These are phyloP conservation scores for Camponotus pennsylvanicus DNA, from an alignment of 1,140 invertebrate genomes.

Conservation along the genomic window DNA sequence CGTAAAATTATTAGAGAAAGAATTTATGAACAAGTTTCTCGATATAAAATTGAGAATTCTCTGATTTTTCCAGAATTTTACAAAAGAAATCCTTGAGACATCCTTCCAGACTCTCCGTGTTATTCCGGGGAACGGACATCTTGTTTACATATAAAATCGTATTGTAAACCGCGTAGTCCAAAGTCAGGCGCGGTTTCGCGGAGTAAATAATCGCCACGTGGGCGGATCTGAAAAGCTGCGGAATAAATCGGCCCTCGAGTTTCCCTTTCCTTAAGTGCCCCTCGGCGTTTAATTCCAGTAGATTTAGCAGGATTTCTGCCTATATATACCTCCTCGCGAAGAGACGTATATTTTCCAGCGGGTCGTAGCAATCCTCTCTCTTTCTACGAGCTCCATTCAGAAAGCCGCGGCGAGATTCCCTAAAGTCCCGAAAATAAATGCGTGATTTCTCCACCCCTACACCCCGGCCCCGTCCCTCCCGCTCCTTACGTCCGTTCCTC, in stretches of 20 bases:
- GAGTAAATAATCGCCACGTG: constrained; percentile 40
- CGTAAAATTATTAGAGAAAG: too few relatives aligned
- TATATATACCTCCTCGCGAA: constrained; percentile 45
- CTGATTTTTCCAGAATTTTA: too few relatives aligned
- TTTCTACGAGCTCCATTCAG: constrained; percentile 60
- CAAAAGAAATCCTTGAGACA: too few relatives aligned
- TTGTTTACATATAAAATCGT: constrained; percentile 1
- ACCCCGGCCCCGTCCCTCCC: background rate
- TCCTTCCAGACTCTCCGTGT: too few relatives aligned
- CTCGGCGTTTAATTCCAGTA: constrained; percentile 73
- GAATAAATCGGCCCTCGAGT: constrained; percentile 60
- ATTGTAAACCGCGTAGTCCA: background rate
- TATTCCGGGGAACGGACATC: too few relatives aligned
- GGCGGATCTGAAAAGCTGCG: constrained; percentile 19
- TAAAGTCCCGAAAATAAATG: constrained; percentile 71
- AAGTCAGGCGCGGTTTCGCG: background rate
- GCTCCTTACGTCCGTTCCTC: constrained; percentile 22
- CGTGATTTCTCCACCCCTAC: constrained; percentile 61
- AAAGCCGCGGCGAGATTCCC: constrained; percentile 57
- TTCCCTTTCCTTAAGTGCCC: constrained; percentile 67
- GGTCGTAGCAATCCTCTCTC: constrained; percentile 40
- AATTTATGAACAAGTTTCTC: too few relatives aligned
- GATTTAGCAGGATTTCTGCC: constrained; percentile 72
- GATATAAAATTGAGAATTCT: too few relatives aligned
- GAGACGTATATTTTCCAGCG: constrained; percentile 66